These are phyloP conservation scores for Brachyalestes nurse DNA, from an alignment of 2,797 vertebrate species.

Conservation along the genomic window DNA sequence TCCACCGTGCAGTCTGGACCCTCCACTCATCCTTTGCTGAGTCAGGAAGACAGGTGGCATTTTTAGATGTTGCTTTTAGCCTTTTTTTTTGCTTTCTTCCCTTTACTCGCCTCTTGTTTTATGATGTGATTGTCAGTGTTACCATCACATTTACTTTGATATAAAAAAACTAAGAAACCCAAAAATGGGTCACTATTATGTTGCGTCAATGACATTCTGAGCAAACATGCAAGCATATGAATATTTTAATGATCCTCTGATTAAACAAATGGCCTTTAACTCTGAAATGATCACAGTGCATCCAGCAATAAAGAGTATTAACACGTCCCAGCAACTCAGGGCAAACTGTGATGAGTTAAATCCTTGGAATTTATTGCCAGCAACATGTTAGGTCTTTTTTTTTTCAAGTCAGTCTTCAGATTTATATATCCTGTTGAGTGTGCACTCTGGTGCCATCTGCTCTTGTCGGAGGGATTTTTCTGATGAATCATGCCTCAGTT, in stretches of 20 bases:
- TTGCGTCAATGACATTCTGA: too few species aligned
- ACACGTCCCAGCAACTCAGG: too few species aligned
- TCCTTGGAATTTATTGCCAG: not conserved
- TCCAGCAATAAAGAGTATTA: not conserved
- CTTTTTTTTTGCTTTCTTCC: not conserved
- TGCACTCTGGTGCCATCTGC: not conserved
- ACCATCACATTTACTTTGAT: too few species aligned
- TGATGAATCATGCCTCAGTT: not conserved
- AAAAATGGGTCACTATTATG: too few species aligned
- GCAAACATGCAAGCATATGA: too few species aligned
- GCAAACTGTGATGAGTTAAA: not conserved
- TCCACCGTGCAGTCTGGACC: constrained; percentile 22
- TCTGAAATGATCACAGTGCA: too few species aligned
- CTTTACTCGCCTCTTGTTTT: not conserved
- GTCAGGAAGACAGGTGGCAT: not conserved
- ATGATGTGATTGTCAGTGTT: too few species aligned
- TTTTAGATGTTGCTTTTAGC: not conserved
- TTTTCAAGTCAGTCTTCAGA: not conserved
- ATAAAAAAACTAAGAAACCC: too few species aligned
- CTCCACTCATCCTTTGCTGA: not conserved
- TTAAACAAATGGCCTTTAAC: too few species aligned
- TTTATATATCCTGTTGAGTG: not conserved
- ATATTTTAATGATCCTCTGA: too few species aligned
- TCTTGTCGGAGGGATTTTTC: constrained; percentile 7
- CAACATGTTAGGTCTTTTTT: not conserved